Conservation (phyloP, 1,140 invertebrate species). For the Bombus superbus region DNA sequence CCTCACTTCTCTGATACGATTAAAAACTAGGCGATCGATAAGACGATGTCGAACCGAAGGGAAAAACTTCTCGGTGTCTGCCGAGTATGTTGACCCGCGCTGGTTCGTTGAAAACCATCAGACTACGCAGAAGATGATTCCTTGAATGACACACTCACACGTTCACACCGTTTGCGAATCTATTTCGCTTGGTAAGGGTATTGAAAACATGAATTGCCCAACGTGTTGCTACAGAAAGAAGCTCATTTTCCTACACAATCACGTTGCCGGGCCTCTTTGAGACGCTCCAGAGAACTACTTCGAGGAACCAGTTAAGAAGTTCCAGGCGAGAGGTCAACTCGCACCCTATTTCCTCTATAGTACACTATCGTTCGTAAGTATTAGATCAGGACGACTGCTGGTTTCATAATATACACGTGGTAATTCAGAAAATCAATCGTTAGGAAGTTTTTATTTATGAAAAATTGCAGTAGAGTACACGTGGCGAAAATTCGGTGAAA, state of each 20-base stretch:
- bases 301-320: neutral
- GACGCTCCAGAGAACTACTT: neutral
- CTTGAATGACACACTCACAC: neutral
- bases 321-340: slow-evolving; percentile 13
- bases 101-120: slow-evolving; percentile 16
- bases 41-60: neutral
- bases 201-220: slow-evolving; percentile 33
- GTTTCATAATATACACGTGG: no score
- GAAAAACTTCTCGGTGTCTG: neutral
- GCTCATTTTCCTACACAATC: slow-evolving; percentile 51
- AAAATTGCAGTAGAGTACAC: no score
- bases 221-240: slow-evolving; percentile 19
- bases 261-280: neutral
- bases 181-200: neutral
- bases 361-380: neutral
- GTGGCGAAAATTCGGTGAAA: no score
- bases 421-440: no score
- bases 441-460: no score
- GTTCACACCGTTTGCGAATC: neutral
- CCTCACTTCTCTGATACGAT: neutral
- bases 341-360: neutral
- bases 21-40: neutral
- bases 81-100: slow-evolving; percentile 23
- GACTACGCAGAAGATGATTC: slow-evolving; percentile 10
- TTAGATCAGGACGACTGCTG: no score